Evolutionary conservation across 2,888 invertebrate genomes (phyloP), one percentile per base, ranked within the genome.

Genomic region (Conomelus anceps): DNA sequence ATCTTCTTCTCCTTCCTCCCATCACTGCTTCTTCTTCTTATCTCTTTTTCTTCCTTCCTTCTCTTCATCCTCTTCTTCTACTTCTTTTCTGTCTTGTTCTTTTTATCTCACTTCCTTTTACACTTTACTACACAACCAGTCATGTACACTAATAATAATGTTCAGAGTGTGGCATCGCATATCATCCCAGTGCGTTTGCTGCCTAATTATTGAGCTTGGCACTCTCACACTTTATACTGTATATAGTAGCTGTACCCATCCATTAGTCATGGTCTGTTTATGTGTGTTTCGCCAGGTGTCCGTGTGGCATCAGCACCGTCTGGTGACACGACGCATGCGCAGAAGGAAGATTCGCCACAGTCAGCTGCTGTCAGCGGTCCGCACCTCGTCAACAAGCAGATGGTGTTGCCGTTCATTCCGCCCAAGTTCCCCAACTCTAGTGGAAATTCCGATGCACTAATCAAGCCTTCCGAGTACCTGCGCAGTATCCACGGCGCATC

Each of bases 391-490:
- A 97, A 97, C 94, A 97, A 96, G 94, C 97, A 97, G 93, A 95
- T 97, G 93, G 97, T 96, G 91, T 94, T 98, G 91, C 97, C 98
- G 91, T 98, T 98, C 94, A 96, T 98, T 93, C 98, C 98, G 90
- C 98, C 98, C 90, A 97, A 97, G 93, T 98, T 98, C 94, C 96
- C 97, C 89, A 95, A 95, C 93, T 94, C 94, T 90, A 92, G 93
- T 23, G 94, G 94, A 91, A 96, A 96, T 92, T 95, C 97, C 90
- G 96, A 98, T 94, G 96, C 96, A 90, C 95, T 98, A 91, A 97
- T 98, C 93, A 98, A 98, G 93, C 98, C 98, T 89, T 98, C 98
- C 91, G 98, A 98, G 94, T 98, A 98, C 93, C 94, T 98, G 92
- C 96, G 96, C 93, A 97, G 97, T 93, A 97, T 98, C 94, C 96